Evolutionary conservation across 2,113 vertebrate species (phyloP).

Genomic region (Aptenodytes patagonicus): DNA sequence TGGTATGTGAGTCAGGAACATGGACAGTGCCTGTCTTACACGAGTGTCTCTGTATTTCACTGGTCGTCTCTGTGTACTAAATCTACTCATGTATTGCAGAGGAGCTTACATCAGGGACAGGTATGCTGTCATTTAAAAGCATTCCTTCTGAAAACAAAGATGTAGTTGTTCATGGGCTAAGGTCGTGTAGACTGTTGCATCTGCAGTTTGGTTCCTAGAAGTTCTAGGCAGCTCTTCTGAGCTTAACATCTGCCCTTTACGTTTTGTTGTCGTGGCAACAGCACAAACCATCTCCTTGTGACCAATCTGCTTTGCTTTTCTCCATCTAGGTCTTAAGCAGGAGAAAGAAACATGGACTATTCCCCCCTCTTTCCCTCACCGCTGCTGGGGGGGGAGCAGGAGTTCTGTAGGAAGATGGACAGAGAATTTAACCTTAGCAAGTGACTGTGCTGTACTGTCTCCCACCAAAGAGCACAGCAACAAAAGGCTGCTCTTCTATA

Average conservation of each 20-base stretch:
- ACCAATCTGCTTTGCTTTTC: slow-evolving; percentile 2
- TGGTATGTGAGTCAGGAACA: background rate
- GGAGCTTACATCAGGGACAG: background rate
- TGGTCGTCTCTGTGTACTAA: background rate
- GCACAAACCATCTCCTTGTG: background rate
- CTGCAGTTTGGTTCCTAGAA: background rate
- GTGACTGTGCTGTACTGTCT: background rate
- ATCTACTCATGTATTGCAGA: background rate
- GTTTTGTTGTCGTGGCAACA: slow-evolving; percentile 14
- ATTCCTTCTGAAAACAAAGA: background rate
- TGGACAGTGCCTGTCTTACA: background rate
- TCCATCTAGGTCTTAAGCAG: background rate
- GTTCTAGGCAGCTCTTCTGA: background rate
- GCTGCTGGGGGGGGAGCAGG: background rate
- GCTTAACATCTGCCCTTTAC: background rate
- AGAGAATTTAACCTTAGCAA: background rate
- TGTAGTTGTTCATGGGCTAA: background rate
- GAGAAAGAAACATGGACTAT: background rate
- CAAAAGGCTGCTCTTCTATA: background rate
- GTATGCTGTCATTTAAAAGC: fast-evolving
- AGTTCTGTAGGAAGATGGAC: background rate
- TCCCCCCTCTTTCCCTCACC: background rate
- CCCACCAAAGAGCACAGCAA: background rate
- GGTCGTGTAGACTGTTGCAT: background rate
- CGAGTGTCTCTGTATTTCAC: background rate